Evolutionary conservation across 2,797 vertebrate species (phyloP), one percentile per base, ranked within the genome.

Genomic region (Crypturellus tataupa): DNA sequence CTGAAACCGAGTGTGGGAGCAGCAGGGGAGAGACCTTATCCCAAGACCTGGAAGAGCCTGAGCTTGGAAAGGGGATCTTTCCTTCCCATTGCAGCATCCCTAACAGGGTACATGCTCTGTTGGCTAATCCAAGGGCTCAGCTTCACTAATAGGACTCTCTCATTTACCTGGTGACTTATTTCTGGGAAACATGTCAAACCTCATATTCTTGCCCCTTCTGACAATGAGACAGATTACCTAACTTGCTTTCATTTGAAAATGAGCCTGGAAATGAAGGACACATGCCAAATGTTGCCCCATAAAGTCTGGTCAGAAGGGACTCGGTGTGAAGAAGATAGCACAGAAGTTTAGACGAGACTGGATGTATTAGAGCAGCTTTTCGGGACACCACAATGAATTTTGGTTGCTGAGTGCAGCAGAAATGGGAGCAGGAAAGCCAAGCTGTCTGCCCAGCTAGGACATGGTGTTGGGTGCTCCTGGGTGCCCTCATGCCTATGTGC

Each of bases 71-170:
- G 39, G 87, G 24, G 39, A 49, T 67, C 33, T 27, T 77, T 33
- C 49, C 19, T 75, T 2, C n/a, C 46, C 19, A 1, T 5, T 40
- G 75, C 42, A 56, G 18, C 78, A 77, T 63, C 51, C 46, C 29
- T 84, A 63, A 76, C 46, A 23, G 9, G 69, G 70, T 86, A 63
- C 55, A 80, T 81, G 75, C 64, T 92, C 82, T 89, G 76, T 76
- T 73, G 72, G 87, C 60, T 92, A 56, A 90, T 76, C 51, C 51
- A 63, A 65, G 51, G 76, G 46, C 80, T 92, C 80, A 80, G 46
- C 75, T 63, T 86, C 78, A 67, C 84, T 89, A 92, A 67, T 46
- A 84, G 25, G 21, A 7, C 44, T 85, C 9, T 84, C 20, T 79
- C 56, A 23, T 51, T 86, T 73, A 51, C 42, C 35, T 31, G 56